A percentile compares a stretch with the other conserved stretches of the same genome.
phyloP scores from a whole-genome alignment of 2,888 invertebrate genomes.

The Epinotia bilunana region DNA sequence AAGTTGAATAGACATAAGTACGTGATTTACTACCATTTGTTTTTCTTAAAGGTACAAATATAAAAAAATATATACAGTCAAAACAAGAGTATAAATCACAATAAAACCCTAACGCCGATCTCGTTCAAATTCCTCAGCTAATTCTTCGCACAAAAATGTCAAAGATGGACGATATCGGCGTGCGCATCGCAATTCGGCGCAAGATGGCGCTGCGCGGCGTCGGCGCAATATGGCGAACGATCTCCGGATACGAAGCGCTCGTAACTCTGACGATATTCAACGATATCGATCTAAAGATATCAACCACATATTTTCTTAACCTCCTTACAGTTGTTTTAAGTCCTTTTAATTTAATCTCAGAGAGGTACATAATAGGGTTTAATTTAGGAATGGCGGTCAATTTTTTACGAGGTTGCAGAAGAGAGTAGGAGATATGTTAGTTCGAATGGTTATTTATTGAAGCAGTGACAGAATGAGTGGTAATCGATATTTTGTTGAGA shows the following conservation, averaged over 20 bases:
- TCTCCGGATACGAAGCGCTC: conserved; percentile 49
- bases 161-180: conserved; percentile 54
- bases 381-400: neutral
- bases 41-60: neutral
- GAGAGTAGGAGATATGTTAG: conserved; percentile 32
- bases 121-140: conserved; percentile 36
- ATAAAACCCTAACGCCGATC: conserved; percentile 38
- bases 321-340: conserved; percentile 40
- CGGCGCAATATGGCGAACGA: conserved; percentile 50
- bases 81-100: conserved; percentile 31
- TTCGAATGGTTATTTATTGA: conserved; percentile 44
- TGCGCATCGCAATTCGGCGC: conserved; percentile 48
- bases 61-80: neutral
- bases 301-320: conserved; percentile 18
- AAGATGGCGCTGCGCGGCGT: conserved; percentile 45
- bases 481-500: conserved; percentile 41
- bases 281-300: conserved; percentile 33
- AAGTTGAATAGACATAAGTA: too few species aligned
- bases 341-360: neutral
- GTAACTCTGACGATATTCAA: conserved; percentile 49
- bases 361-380: neutral
- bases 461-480: conserved; percentile 40
- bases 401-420: conserved; percentile 13
- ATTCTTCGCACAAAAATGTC: conserved; percentile 54
- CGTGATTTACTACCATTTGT: too few species aligned